Evolutionary conservation across 2,888 invertebrate genomes (phyloP).

Genomic region (Chouioia cunea): DNA sequence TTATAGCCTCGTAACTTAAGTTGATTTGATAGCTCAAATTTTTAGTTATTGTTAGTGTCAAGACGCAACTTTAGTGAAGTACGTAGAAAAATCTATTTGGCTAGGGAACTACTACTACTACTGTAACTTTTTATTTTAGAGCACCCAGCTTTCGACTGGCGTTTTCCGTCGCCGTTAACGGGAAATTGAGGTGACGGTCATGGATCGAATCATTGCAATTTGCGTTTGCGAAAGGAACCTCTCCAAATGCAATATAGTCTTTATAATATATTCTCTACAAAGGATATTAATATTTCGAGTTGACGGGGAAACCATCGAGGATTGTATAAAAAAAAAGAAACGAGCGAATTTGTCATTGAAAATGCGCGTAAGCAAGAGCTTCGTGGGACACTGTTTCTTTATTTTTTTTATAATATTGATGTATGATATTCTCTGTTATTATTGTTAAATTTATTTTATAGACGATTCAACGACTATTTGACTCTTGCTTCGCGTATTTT

Average conservation of each 20-base stretch:
- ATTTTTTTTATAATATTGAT: constrained; percentile 5
- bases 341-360: background rate
- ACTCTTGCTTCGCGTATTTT: constrained; percentile 28
- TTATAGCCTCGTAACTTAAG: background rate
- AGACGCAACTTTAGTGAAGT: too few species aligned
- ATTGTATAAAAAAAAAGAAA: constrained; percentile 24
- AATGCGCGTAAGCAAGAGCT: constrained; percentile 15
- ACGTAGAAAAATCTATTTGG: too few species aligned
- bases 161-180: constrained; percentile 1
- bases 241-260: constrained; percentile 28
- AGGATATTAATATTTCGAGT: constrained; percentile 5
- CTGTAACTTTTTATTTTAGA: too few species aligned
- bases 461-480: constrained; percentile 3
- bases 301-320: constrained; percentile 25
- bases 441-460: constrained; percentile 14
- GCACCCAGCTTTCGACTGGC: constrained; percentile 5
- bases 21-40: background rate
- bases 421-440: background rate
- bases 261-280: constrained; percentile 20
- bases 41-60: too few species aligned
- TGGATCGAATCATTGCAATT: constrained; percentile 7
- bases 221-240: constrained; percentile 19
- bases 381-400: constrained; percentile 2
- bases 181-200: constrained; percentile 9
- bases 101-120: too few species aligned